Evolutionary conservation across 2,888 invertebrate species (phyloP), one percentile per base, ranked within the genome.

Genomic region (Tenthredo scrophulariae): DNA sequence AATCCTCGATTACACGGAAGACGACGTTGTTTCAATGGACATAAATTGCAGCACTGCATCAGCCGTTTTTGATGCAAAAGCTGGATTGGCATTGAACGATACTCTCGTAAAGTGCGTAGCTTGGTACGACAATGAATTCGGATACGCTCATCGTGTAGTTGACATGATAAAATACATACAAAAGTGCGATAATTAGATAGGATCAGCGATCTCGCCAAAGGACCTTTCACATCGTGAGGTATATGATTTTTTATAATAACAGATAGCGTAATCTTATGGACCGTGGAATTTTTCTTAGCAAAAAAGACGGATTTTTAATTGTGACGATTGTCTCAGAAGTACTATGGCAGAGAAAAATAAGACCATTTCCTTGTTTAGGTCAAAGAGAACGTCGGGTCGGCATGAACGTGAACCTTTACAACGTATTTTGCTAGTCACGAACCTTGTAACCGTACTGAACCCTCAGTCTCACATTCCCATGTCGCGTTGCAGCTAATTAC

Each of bases 81-180:
- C 97, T 65, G 96, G 97, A 88, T 95, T 97, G 89, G 94, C 95
- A 86, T 94, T 97, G 80, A 96, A 95, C 90, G 95, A 96, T 50
- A 95, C 95, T 91, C 97, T 97, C 90, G 97, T 96, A 87, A 97
- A 97, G 94, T 94, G 97, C 29, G 95, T 97, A 86, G 95, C 97
- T 85, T 97, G 97, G 97, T 97, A 97, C 91, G 97, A 97, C 93
- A 97, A 97, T 92, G 97, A 97, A 93, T 96, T 94, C 91, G 97
- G 97, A 1, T 97, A 97, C 94, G 96, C 97, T 62, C 95, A 95
- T 93, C 95, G 97, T 88, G 96, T 97, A 6, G 93, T 97, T 40
- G 97, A 97, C 91, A 94, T 97, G 62, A 95, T 97, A 90, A 92
- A 93, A n/a, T 58, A 77, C 40, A 77, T 77, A 2, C 75, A 75